Evolutionary conservation across 2,888 invertebrate genomes (phyloP).

Genomic region (Macropis europaea): DNA sequence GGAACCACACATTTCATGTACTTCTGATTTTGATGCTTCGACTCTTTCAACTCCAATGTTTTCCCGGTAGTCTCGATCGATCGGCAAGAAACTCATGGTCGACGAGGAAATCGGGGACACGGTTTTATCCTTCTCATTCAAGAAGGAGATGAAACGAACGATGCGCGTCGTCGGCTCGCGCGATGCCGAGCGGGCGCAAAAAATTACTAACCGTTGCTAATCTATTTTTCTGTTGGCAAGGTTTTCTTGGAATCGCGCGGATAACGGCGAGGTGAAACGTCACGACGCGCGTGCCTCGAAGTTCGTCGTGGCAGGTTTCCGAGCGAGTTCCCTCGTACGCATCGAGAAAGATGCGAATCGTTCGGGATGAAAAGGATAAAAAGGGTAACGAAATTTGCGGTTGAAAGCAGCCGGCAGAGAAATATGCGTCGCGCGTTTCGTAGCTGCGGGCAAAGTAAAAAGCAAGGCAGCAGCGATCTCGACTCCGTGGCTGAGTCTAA

Average conservation of each 20-base stretch:
- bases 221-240: neutral
- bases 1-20: no score
- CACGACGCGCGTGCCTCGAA: neutral
- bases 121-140: neutral
- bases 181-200: neutral
- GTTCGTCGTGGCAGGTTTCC: neutral
- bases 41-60: no score
- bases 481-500: neutral
- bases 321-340: neutral
- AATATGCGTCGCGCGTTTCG: neutral
- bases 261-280: neutral
- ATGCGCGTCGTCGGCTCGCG: neutral
- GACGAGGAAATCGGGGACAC: neutral
- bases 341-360: no score
- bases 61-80: no score
- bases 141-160: neutral
- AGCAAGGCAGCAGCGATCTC: no score
- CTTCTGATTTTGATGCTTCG: no score
- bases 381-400: neutral
- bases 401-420: neutral
- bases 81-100: neutral
- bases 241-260: neutral
- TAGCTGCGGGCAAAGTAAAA: neutral
- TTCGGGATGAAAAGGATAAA: no score
- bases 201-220: constrained; percentile 10